Base-by-base conservation (phyloP, 2,888 invertebrate genomes). In the Gastrophysa polygoni region DNA sequence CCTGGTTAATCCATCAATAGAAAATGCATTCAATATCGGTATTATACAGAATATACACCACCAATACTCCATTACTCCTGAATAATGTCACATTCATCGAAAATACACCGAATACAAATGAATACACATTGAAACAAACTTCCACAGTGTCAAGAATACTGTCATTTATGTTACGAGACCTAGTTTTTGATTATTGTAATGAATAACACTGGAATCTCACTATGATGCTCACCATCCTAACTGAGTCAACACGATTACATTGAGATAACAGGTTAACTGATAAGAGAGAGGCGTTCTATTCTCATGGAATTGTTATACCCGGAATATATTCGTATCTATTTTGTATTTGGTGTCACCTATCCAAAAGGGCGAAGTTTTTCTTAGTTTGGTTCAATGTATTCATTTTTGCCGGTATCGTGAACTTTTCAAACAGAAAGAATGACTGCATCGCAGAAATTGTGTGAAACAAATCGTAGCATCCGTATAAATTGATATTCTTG, bases 171-270 rank as follows among this genome's bases (percentile, higher is more conserved):
- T 38, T 38, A 4, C 14, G 14, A 6, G 38, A 38, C 2, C 38
- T 11, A 38, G 38, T 14, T 38, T 10, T 38, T 38, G 14, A 38
- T 38, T 11, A 21, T 14, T 5, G 14, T 49, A 49, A 11, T 14
- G 29, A 49, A 8, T 49, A 21, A 46, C n/a, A 38, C 38, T 38
- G 38, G 38, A 7, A 38, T 38, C 38, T 44, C 51, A 57, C 60
- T 47, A 52, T 65, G 62, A 47, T 59, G 50, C 60, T 63, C 58
- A 63, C 64, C 63, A 69, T 68, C 63, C 64, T 57, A 65, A 69
- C 64, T 72, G 71, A 72, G 71, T 73, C 72, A 73, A 73, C 70
- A 72, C 61, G 69, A 72, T 71, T 68, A 72, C 50, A 67, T 14
- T 59, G 47, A 63, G 72, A 72, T 71, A 73, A 70, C 67, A 54